Base-by-base conservation (phyloP, 1,140 invertebrate species). In the Platorchestia sp. region DNA sequence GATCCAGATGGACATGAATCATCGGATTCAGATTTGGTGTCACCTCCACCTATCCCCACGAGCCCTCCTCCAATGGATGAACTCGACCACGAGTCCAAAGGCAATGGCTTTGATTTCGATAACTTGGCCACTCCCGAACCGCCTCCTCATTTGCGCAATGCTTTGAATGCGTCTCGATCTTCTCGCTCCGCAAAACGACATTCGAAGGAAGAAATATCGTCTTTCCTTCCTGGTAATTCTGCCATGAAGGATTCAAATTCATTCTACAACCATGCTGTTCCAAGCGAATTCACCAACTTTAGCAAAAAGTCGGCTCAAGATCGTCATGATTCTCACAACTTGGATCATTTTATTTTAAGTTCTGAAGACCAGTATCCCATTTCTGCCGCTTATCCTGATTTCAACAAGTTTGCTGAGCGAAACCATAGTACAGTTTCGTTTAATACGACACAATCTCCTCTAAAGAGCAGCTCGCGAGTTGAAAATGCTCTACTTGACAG, bases 21-120 rank as follows among this genome's bases (percentile, higher is more conserved):
- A 95, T 98, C 98, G 19, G 98, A 99, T 96, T 98, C 98, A 97
- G 98, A 99, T 96, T 97, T 98, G 53, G 97, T 98, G 22, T 98
- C 98, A 0, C 98, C 98, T 14, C 98, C 98, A n/a, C 98, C 98
- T 0, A 98, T 99, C 96, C 98, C 98, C 0, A 98, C 97, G 40
- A 98, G 98, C 0, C 98, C 98, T 0, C 98, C 98, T 14, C 98
- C 98, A 14, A 97, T 98, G 96, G 98, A 96, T 95, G 96, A 96
- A 41, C 90, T 96, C 45, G 96, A 96, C 47, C 95, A 95, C 45
- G 95, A 95, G 47, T 96, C 95, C 41, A 95, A 96, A 47, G 95
- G 95, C 90, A 95, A 96, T 47, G 95, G 95, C 45, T 96, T 96
- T 86, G 96, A 96, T 51, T 96, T 95, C 95, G 96, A 96, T 43